phyloP scores from a whole-genome alignment of 1,140 invertebrate genomes.

The Agrypnia vestita region DNA sequence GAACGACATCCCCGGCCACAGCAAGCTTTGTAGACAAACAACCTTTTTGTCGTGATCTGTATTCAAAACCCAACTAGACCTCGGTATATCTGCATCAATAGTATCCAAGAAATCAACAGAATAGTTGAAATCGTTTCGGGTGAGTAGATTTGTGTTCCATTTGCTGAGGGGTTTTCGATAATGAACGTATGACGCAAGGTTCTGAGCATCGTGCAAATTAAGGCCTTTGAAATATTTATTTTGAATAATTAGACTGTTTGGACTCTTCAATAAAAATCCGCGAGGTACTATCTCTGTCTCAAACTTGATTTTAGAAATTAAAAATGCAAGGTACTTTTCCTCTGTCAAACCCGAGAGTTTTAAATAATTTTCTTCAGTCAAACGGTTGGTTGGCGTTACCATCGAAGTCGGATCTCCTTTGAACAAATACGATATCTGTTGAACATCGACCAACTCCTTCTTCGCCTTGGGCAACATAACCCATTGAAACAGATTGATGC shows the following conservation, averaged over 20 bases:
- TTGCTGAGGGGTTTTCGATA: slow-evolving; percentile 78
- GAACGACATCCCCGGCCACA: slow-evolving; percentile 84
- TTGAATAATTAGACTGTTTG: slow-evolving; percentile 77
- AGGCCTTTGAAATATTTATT: slow-evolving; percentile 81
- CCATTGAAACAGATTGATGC: slow-evolving; percentile 80
- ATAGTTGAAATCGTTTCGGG: slow-evolving; percentile 83
- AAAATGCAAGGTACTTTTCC: slow-evolving; percentile 81
- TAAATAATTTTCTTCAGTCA: slow-evolving; percentile 66
- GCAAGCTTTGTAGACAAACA: slow-evolving; percentile 77
- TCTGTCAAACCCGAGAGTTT: slow-evolving; percentile 77
- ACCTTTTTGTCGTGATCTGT: slow-evolving; percentile 74
- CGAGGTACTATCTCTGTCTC: slow-evolving; percentile 81
- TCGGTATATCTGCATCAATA: slow-evolving; percentile 78
- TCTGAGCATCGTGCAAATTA: slow-evolving; percentile 73
- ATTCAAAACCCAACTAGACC: slow-evolving; percentile 78
- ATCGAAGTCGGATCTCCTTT: slow-evolving; percentile 64
- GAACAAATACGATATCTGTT: slow-evolving; percentile 30
- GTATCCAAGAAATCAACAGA: slow-evolving; percentile 85
- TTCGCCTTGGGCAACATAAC: slow-evolving; percentile 77
- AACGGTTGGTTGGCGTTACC: slow-evolving; percentile 66
- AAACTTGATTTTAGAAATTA: slow-evolving; percentile 79
- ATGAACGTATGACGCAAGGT: slow-evolving; percentile 80
- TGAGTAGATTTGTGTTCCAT: slow-evolving; percentile 82
- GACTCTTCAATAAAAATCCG: slow-evolving; percentile 79
- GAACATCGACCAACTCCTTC: slow-evolving; percentile 70